Evolutionary conservation across 2,113 vertebrate genomes (phyloP), one percentile per base, ranked within the genome.

Genomic region (Pachypanchax playfairii): DNA sequence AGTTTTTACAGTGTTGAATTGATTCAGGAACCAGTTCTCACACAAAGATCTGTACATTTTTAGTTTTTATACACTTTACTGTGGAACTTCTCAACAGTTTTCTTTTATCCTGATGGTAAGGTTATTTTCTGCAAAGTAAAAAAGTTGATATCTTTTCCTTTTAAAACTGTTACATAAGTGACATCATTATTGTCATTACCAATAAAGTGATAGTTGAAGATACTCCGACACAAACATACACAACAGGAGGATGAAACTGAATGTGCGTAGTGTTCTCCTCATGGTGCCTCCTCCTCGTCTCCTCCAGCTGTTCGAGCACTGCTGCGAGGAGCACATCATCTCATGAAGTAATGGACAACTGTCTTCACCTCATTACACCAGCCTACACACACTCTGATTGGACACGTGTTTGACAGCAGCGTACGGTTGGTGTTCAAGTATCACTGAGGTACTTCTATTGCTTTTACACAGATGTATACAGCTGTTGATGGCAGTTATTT

Each of bases 351-450:
- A 91, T 92, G 89, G 87, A 90, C 87, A 86, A 80, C 64, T 39
- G 70, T 89, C 85, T 90, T 83, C 87, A 90, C 87, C 87, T 90
- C 89, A 91, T 91, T 92, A 91, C 85, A 66, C 90, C 87, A 86
- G 86, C 87, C 88, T 68, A 81, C 85, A 87, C 82, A 80, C 57
- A 22, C 56, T 75, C 73, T 81, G 88, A 89, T 84, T 90, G 80
- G 86, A 85, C 57, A 47, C 49, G 54, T 12, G 47, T 29, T 5
- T 53, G 15, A 26, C 38, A n/a, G n/a, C n/a, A n/a, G n/a, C n/a
- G n/a, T n/a, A n/a, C n/a, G n/a, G 67, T 46, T 55, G 50, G 20
- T 58, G 29, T 39, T 73, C 20, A 36, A 68, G 41, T 48, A 41
- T 63, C 24, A 47, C 38, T 58, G 26, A 58, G 61, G 59, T 9